phyloP scores from a whole-genome alignment of 2,113 vertebrate species.

The Lepus timidus region DNA sequence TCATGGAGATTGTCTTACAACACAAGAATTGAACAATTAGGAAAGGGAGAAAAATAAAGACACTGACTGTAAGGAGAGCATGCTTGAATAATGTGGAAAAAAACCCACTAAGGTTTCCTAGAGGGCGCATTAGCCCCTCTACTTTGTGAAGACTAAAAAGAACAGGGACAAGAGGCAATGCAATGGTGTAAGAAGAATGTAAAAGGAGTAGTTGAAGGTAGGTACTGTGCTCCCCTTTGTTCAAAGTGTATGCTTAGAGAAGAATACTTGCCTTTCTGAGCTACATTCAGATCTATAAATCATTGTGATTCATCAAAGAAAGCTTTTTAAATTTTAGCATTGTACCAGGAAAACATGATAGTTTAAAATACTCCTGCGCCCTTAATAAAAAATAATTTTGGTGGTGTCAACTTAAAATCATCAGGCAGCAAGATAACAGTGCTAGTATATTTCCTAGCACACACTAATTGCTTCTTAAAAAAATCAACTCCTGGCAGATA shows the following conservation, averaged over 20 bases:
- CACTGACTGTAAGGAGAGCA: background rate
- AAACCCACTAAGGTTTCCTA: background rate
- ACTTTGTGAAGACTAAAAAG: background rate
- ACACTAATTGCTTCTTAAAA: conserved; percentile 8
- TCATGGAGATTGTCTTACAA: background rate
- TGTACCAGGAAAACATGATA: background rate
- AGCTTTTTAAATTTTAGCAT: conserved; percentile 49
- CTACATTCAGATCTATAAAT: background rate
- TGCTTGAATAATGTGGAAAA: background rate
- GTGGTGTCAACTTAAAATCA: background rate
- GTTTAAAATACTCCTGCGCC: background rate
- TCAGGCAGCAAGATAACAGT: background rate
- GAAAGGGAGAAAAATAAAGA: conserved; percentile 1
- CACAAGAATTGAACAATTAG: background rate
- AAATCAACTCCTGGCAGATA: conserved; percentile 8
- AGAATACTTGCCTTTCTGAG: background rate
- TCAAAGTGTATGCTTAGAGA: background rate
- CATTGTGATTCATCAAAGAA: background rate
- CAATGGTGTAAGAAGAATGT: background rate
- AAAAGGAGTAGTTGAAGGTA: background rate
- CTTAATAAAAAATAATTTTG: conserved; percentile 29
- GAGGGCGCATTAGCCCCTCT: background rate
- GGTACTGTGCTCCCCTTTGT: background rate
- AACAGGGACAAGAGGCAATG: background rate
- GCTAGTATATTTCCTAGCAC: background rate